Percentiles rank a stretch among this genome's conserved stretches.
These are phyloP conservation scores for Podiceps cristatus DNA, from an alignment of 2,113 vertebrate genomes.

Conservation along the genomic window DNA sequence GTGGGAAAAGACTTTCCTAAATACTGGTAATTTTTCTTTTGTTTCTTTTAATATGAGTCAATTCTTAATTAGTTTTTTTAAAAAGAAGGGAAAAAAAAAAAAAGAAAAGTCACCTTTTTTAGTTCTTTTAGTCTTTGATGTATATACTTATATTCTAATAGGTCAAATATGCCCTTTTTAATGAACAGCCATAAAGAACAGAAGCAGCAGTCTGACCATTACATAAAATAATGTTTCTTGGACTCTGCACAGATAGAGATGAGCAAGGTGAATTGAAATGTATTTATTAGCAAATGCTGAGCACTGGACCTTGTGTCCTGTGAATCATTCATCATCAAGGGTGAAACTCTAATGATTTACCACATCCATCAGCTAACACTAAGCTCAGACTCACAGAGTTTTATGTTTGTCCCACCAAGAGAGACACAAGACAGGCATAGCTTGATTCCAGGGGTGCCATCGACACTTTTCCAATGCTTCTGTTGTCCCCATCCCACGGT, in stretches of 20 bases:
- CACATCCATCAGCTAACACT: neutral
- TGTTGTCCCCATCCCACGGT: accelerated
- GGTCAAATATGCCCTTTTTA: neutral
- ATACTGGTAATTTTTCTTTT: neutral
- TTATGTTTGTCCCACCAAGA: neutral
- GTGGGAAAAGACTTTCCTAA: neutral
- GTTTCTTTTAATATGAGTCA: neutral
- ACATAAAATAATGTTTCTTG: neutral
- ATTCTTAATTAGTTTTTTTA: neutral
- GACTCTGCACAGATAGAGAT: neutral
- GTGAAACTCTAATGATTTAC: neutral
- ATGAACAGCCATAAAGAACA: neutral
- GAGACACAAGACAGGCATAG: neutral
- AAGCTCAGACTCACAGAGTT: neutral
- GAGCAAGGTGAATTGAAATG: neutral
- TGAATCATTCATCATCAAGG: neutral
- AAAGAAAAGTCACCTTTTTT: neutral
- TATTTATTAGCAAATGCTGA: neutral
- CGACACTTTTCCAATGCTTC: neutral
- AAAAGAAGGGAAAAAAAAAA: neutral
- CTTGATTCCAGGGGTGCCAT: neutral
- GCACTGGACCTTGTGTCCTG: neutral
- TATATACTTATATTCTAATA: neutral
- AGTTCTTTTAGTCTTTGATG: neutral
- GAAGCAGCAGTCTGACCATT: neutral